These are phyloP conservation scores for Enhydra lutris DNA, from an alignment of 2,113 vertebrate genomes.

Conservation along the genomic window DNA sequence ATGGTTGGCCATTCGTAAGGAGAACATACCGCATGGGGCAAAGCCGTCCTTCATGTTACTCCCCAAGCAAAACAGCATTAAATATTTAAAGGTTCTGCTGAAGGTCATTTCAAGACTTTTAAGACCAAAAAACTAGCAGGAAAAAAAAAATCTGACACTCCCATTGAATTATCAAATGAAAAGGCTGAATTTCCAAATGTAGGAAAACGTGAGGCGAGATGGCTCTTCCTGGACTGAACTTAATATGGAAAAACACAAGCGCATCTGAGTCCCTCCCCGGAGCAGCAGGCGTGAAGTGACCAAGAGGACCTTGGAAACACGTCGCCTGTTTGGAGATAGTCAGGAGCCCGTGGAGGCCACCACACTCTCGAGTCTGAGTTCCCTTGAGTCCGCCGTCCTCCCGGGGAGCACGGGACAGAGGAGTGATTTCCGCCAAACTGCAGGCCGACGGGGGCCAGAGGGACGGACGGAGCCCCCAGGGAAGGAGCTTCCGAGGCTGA, in stretches of 20 bases:
- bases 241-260: conserved; percentile 25
- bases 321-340: neutral
- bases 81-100: neutral
- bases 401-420: neutral
- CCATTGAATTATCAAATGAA: neutral
- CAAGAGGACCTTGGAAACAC: neutral
- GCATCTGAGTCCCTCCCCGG: neutral
- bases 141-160: neutral
- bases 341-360: neutral
- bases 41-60: neutral
- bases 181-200: neutral
- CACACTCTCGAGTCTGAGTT: accelerated
- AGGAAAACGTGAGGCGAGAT: neutral
- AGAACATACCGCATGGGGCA: neutral
- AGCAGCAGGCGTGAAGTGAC: neutral
- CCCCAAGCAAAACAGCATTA: neutral
- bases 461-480: neutral
- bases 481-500: neutral
- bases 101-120: neutral
- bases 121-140: neutral
- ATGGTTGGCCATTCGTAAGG: neutral
- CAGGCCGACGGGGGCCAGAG: neutral
- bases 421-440: neutral
- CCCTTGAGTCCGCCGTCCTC: neutral
- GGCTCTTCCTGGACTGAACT: neutral